Evolutionary conservation across 23 tunicate genomes (phyloP).

Genomic region (Styela plicata): DNA sequence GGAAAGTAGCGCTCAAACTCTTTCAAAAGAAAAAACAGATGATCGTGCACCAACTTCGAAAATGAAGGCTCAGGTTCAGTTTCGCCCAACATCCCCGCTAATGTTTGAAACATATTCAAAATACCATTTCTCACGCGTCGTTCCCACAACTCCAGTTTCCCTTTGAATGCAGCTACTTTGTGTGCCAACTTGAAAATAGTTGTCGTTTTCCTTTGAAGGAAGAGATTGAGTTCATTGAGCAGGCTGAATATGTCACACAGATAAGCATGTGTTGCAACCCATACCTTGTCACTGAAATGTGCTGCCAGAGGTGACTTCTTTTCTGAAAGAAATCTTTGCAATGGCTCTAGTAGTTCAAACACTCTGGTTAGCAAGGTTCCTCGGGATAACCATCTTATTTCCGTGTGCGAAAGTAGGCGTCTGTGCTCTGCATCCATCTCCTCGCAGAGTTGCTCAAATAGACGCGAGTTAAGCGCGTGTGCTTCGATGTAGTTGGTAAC

Average conservation of each 20-base stretch:
- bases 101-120: constrained; percentile 31
- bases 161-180: constrained; percentile 42
- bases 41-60: too few species aligned
- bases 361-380: constrained; percentile 25
- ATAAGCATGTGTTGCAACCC: constrained; percentile 18
- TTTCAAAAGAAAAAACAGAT: too few species aligned
- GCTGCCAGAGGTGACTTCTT: constrained; percentile 25
- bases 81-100: not conserved
- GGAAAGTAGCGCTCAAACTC: too few species aligned
- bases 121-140: constrained; percentile 27
- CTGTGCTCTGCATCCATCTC: constrained; percentile 33
- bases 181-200: constrained; percentile 26
- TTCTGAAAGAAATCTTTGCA: constrained; percentile 27
- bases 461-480: too few species aligned
- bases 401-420: too few species aligned
- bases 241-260: constrained; percentile 11
- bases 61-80: not conserved
- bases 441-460: too few species aligned
- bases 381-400: constrained; percentile 33
- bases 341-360: constrained; percentile 29
- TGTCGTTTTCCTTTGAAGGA: too few species aligned
- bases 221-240: too few species aligned
- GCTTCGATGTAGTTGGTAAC: too few species aligned
- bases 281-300: too few species aligned
- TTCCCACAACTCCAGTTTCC: constrained; percentile 41